Conservation (phyloP, 1,140 invertebrate genomes). For the Cydia splendana region DNA sequence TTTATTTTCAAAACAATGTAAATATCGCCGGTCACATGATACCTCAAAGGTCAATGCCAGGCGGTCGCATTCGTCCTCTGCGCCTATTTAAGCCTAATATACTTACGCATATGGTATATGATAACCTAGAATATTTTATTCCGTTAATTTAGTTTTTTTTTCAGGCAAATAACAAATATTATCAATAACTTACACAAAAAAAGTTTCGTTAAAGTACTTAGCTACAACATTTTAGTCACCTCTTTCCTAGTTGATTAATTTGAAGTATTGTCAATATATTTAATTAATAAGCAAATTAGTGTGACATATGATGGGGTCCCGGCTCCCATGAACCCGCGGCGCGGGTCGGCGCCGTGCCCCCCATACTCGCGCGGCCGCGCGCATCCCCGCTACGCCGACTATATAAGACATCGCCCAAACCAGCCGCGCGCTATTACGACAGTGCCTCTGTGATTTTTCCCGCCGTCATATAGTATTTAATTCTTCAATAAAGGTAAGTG, state of each 20-base stretch:
- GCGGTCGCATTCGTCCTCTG: neutral
- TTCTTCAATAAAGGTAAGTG: constrained; percentile 68
- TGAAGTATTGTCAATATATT: neutral
- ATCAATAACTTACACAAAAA: too few species aligned
- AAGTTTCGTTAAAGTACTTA: too few species aligned
- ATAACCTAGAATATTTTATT: neutral
- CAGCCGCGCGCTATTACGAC: constrained; percentile 76
- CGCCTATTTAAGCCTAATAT: neutral
- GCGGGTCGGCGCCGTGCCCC: constrained; percentile 49
- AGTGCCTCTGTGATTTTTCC: constrained; percentile 76
- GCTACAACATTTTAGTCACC: neutral
- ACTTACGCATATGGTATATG: neutral
- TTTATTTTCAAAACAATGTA: constrained; percentile 32
- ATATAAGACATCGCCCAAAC: constrained; percentile 72
- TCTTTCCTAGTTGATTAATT: neutral
- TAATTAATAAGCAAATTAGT: neutral
- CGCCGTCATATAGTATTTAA: constrained; percentile 63
- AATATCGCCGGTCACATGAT: constrained; percentile 13
- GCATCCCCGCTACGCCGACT: constrained; percentile 72
- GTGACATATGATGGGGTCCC: constrained; percentile 7
- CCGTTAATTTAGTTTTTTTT: neutral
- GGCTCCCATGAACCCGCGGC: constrained; percentile 32
- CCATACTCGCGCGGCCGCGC: constrained; percentile 51
- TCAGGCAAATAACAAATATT: neutral
- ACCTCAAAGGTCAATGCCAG: constrained; percentile 2